Evolutionary conservation across 2,113 vertebrate genomes (phyloP).

Genomic region (Narcine bancroftii): DNA sequence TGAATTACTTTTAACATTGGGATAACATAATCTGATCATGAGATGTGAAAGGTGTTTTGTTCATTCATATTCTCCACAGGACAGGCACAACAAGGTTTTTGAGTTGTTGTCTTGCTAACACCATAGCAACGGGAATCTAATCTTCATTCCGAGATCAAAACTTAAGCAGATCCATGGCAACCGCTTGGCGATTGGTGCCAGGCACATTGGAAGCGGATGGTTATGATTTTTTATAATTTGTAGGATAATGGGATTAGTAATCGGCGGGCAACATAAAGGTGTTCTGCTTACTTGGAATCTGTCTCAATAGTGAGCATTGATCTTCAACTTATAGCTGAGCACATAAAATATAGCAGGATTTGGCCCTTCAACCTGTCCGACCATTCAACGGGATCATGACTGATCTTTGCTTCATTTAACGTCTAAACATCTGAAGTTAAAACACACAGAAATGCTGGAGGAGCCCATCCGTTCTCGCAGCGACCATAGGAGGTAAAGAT

Average conservation of each 20-base stretch:
- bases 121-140: neutral
- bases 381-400: too few species aligned
- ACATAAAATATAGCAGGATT: too few species aligned
- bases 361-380: too few species aligned
- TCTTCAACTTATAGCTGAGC: neutral
- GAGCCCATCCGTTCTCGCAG: too few species aligned
- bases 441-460: too few species aligned
- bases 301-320: neutral
- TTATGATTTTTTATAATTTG: neutral
- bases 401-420: too few species aligned
- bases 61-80: neutral
- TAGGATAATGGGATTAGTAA: neutral
- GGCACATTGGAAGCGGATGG: neutral
- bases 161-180: constrained; percentile 18
- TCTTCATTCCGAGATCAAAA: neutral
- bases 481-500: too few species aligned
- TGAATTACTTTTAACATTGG: neutral
- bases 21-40: constrained; percentile 23
- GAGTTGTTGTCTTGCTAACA: neutral
- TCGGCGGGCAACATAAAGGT: neutral
- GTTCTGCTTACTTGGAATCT: neutral
- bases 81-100: neutral
- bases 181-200: neutral
- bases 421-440: too few species aligned
- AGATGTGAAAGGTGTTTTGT: neutral